These are phyloP conservation scores for Drosophila tani DNA, from an alignment of 1,140 invertebrate species.

Conservation along the genomic window DNA sequence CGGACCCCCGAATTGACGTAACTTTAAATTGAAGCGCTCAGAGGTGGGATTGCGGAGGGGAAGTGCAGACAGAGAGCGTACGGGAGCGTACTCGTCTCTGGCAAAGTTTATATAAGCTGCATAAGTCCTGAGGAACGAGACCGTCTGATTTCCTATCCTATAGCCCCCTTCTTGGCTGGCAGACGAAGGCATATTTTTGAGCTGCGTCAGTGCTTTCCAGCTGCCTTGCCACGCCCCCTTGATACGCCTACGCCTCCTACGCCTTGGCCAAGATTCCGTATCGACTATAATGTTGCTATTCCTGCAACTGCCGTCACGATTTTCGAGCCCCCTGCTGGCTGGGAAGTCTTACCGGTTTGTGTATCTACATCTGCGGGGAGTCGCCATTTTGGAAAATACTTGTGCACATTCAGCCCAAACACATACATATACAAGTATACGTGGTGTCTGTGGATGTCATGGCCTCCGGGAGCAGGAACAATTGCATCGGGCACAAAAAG, in stretches of 20 bases:
- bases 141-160: constrained; percentile 15
- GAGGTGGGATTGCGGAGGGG: constrained; percentile 1
- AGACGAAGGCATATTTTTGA: constrained; percentile 42
- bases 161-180: neutral
- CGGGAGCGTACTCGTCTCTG: constrained; percentile 3
- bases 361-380: constrained; percentile 58
- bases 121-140: constrained; percentile 55
- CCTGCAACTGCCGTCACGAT: constrained; percentile 59
- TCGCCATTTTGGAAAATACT: constrained; percentile 76
- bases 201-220: constrained; percentile 53
- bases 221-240: constrained; percentile 36
- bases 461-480: constrained; percentile 62
- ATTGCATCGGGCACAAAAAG: constrained; percentile 79
- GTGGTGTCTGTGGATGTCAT: constrained; percentile 60
- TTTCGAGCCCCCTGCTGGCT: constrained; percentile 44
- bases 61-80: constrained; percentile 12
- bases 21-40: constrained; percentile 67
- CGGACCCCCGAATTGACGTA: constrained; percentile 45
- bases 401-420: constrained; percentile 17
- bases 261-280: constrained; percentile 9
- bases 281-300: constrained; percentile 24
- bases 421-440: constrained; percentile 14
- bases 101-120: constrained; percentile 60
- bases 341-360: constrained; percentile 68
- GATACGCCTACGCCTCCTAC: constrained; percentile 29